Percentiles rank a stretch among this genome's conserved stretches.
These are phyloP conservation scores for Alentia gelatinosa DNA, from an alignment of 2,888 invertebrate genomes.

Conservation along the genomic window DNA sequence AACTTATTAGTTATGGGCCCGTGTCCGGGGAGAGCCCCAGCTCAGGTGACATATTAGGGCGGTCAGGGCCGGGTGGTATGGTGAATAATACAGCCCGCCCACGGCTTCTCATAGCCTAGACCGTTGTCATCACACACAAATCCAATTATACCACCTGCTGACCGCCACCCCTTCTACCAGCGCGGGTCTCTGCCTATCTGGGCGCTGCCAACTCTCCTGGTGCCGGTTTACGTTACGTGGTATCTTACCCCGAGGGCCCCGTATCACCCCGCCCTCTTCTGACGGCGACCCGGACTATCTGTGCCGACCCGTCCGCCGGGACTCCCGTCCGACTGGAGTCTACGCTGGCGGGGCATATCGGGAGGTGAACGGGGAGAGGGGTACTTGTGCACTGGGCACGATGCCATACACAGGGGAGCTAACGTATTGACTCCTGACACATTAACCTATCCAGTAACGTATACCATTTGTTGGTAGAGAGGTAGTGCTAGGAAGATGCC, in stretches of 20 bases:
- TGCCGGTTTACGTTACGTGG: not conserved
- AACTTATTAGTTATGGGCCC: slow-evolving; percentile 3
- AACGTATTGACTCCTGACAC: not conserved
- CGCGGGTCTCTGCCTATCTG: not conserved
- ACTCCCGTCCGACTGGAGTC: too few species aligned
- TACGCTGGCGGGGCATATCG: not conserved
- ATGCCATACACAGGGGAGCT: not conserved
- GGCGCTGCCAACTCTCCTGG: not conserved
- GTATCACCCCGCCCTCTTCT: too few species aligned
- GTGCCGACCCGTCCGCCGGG: too few species aligned
- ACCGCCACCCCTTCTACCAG: not conserved
- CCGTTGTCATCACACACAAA: not conserved
- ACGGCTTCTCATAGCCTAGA: not conserved
- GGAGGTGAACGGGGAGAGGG: not conserved
- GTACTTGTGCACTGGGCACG: not conserved
- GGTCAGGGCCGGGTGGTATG: not conserved
- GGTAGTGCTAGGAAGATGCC: too few species aligned
- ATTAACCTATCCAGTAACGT: not conserved
- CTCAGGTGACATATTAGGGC: not conserved
- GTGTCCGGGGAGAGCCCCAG: not conserved
- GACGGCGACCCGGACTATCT: not conserved
- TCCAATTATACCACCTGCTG: not conserved
- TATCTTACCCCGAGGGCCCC: not conserved
- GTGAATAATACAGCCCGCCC: not conserved
- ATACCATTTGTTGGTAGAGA: not conserved